Conservation (phyloP, 2,797 vertebrate species). For the Macrochelys suwanniensis region DNA sequence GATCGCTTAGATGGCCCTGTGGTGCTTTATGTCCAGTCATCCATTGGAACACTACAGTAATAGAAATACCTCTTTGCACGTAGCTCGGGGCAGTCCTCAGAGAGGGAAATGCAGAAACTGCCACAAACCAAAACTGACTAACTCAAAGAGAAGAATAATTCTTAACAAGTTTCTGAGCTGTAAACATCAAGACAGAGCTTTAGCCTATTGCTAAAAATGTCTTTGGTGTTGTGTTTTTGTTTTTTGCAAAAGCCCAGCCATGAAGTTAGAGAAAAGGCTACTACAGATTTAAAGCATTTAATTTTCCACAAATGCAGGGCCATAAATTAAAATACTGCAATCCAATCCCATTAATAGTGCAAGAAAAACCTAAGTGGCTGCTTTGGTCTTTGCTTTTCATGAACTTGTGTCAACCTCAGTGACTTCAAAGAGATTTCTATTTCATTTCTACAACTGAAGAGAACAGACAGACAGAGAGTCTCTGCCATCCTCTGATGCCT, state of each 20-base stretch:
- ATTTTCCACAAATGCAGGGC: slow-evolving; percentile 45
- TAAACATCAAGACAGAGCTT: not conserved
- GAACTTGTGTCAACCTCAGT: slow-evolving; percentile 55
- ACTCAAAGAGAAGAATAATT: not conserved
- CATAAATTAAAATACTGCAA: slow-evolving; percentile 62
- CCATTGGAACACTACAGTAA: not conserved
- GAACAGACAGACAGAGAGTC: slow-evolving; percentile 69
- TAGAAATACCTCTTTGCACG: not conserved
- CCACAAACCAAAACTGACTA: not conserved
- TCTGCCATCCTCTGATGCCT: slow-evolving; percentile 51
- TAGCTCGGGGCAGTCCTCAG: not conserved
- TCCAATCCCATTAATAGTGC: slow-evolving; percentile 54
- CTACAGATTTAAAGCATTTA: slow-evolving; percentile 53
- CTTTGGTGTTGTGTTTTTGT: slow-evolving; percentile 32
- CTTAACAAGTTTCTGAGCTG: not conserved
- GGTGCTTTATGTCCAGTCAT: not conserved
- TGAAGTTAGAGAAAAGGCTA: slow-evolving; percentile 15
- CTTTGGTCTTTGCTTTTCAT: slow-evolving; percentile 55
- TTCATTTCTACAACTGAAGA: slow-evolving; percentile 67
- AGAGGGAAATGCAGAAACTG: not conserved
- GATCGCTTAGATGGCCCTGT: not conserved
- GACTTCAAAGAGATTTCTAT: slow-evolving; percentile 68
- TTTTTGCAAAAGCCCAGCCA: slow-evolving; percentile 10
- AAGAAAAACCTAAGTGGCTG: slow-evolving; percentile 59
- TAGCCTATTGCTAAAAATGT: slow-evolving; percentile 14